Percentiles rank a stretch among this genome's conserved stretches.
phyloP scores from a whole-genome alignment of 2,888 invertebrate genomes.

The Agonopterix arenella region DNA sequence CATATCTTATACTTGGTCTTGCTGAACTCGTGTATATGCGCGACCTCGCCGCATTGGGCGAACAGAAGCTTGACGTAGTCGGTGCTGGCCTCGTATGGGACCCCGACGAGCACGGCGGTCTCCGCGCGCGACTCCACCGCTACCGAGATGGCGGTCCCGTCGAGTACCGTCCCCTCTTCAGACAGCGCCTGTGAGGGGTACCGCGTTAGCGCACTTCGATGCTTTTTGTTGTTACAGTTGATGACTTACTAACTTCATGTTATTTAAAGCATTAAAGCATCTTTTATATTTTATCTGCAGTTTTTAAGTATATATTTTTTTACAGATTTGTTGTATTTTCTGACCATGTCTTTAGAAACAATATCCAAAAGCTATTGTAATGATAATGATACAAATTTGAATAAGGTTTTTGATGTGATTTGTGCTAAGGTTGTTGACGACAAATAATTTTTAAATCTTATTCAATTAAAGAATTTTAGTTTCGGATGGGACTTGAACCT shows the following conservation, averaged over 20 bases:
- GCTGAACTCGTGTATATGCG: conserved; percentile 74
- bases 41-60: conserved; percentile 62
- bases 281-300: too few relatives aligned
- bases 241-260: neutral
- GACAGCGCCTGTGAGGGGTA: conserved; percentile 46
- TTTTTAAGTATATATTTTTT: too few relatives aligned
- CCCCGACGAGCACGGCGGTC: conserved; percentile 69
- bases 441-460: too few relatives aligned
- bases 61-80: conserved; percentile 65
- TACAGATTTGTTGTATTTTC: too few relatives aligned
- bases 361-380: too few relatives aligned
- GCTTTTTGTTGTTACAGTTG: neutral
- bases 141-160: conserved; percentile 52
- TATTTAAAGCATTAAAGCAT: too few relatives aligned
- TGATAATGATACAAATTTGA: too few relatives aligned
- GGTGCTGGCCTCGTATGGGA: conserved; percentile 65
- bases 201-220: neutral
- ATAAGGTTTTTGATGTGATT: too few relatives aligned
- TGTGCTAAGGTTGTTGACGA: too few relatives aligned
- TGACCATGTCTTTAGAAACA: too few relatives aligned
- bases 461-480: too few relatives aligned
- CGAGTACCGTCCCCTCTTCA: conserved; percentile 54
- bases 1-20: conserved; percentile 73
- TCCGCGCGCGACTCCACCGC: conserved; percentile 65
- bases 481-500: too few relatives aligned